These are phyloP conservation scores for Tachyglossus aculeatus DNA, from an alignment of 2,797 vertebrate species.

Conservation along the genomic window DNA sequence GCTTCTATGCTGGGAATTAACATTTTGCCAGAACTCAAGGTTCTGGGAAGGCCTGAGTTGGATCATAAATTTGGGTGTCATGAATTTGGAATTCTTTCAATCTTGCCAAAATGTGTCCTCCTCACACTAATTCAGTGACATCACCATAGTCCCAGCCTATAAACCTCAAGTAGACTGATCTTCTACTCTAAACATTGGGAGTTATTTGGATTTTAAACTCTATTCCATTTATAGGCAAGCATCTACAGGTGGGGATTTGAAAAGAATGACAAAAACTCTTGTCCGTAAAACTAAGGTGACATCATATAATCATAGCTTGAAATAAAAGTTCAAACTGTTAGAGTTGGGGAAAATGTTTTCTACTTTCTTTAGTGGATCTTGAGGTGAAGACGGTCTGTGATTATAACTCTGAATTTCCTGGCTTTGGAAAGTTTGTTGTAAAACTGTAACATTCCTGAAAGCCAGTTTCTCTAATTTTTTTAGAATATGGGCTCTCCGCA, in stretches of 20 bases:
- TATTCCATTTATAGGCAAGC: conserved; percentile 14
- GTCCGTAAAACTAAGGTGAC: conserved; percentile 25
- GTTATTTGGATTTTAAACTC: conserved; percentile 39
- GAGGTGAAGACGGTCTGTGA: conserved; percentile 47
- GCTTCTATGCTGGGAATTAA: conserved; percentile 48
- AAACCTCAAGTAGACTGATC: conserved; percentile 36
- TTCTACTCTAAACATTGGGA: conserved; percentile 44
- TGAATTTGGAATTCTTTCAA: conserved; percentile 51
- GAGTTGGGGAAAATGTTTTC: neutral
- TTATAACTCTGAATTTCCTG: conserved; percentile 46
- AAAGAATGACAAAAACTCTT: neutral
- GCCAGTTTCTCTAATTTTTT: conserved; percentile 61
- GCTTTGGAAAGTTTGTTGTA: conserved; percentile 50
- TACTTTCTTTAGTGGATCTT: conserved; percentile 21
- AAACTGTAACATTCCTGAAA: conserved; percentile 57
- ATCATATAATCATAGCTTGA: conserved; percentile 9
- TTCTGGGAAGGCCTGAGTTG: conserved; percentile 51
- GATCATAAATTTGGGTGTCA: conserved; percentile 59
- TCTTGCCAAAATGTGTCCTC: conserved; percentile 59
- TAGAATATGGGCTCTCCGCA: conserved; percentile 61
- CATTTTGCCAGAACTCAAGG: conserved; percentile 57
- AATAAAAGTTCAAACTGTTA: conserved; percentile 31
- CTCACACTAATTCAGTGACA: conserved; percentile 56
- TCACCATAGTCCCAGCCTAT: conserved; percentile 43
- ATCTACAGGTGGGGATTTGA: neutral